These are phyloP conservation scores for Tenthredo scrophulariae DNA, from an alignment of 2,888 invertebrate genomes.

Conservation along the genomic window DNA sequence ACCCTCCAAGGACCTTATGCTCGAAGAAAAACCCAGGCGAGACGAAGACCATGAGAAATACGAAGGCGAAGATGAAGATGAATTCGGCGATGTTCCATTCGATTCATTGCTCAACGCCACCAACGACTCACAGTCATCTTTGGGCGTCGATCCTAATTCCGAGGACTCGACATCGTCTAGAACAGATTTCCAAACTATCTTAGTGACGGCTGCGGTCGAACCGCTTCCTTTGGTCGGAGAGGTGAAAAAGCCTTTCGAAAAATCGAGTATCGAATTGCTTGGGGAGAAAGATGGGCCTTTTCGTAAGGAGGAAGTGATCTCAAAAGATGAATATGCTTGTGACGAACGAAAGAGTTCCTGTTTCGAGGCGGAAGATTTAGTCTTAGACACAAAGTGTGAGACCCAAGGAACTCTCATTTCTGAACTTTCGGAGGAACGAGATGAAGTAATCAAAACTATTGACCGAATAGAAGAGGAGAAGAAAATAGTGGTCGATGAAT, in stretches of 20 bases:
- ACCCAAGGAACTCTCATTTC: not conserved
- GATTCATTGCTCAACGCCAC: slow-evolving; percentile 54
- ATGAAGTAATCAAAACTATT: not conserved
- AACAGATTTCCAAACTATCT: slow-evolving; percentile 43
- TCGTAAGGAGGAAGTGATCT: not conserved
- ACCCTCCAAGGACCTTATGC: not conserved
- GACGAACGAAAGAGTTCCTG: not conserved
- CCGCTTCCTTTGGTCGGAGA: not conserved
- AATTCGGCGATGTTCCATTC: slow-evolving; percentile 60
- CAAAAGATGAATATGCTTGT: not conserved
- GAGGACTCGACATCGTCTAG: slow-evolving; percentile 38
- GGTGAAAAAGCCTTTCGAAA: not conserved
- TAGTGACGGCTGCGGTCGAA: slow-evolving; percentile 28
- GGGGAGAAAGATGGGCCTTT: not conserved
- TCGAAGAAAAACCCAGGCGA: not conserved
- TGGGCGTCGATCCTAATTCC: not conserved
- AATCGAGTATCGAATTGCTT: not conserved
- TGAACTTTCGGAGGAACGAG: not conserved
- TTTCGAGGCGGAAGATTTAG: slow-evolving; percentile 24
- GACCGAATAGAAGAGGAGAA: slow-evolving; percentile 27
- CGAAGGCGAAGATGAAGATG: slow-evolving; percentile 48
- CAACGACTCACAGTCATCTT: not conserved
- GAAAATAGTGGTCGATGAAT: slow-evolving; percentile 59
- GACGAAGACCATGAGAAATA: slow-evolving; percentile 27
- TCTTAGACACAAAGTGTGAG: slow-evolving; percentile 11